A percentile compares a stretch with the other conserved stretches of the same genome.
These are phyloP conservation scores for Micromys minutus DNA, from an alignment of 2,113 vertebrate genomes.

Conservation along the genomic window DNA sequence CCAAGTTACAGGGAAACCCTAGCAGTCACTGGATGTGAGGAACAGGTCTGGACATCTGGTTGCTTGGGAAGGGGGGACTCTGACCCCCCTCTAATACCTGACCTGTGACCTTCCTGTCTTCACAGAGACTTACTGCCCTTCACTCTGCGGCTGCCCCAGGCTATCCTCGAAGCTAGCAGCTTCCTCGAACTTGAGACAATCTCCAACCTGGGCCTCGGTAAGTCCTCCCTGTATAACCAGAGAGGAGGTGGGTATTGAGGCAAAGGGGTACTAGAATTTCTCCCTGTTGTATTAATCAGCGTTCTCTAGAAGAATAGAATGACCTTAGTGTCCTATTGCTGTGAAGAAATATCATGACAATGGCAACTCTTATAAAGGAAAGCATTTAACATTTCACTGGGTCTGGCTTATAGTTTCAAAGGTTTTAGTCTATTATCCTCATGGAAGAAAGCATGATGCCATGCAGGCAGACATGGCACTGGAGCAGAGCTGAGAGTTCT, in stretches of 20 bases:
- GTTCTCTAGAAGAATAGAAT: background rate
- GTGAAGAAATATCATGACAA: background rate
- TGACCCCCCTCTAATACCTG: background rate
- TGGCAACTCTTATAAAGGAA: background rate
- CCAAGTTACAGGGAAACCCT: background rate
- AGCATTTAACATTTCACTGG: background rate
- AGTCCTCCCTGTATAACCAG: conserved; percentile 37
- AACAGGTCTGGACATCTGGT: background rate
- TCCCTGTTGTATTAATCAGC: background rate
- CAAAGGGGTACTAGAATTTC: rapidly evolving
- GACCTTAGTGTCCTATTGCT: background rate
- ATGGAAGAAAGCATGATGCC: background rate
- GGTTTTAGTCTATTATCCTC: background rate
- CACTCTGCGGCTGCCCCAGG: conserved; percentile 90
- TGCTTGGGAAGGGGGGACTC: background rate
- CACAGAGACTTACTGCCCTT: conserved; percentile 93
- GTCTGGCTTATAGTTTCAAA: background rate
- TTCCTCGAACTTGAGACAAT: conserved; percentile 92
- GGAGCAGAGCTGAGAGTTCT: background rate
- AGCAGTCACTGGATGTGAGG: rapidly evolving
- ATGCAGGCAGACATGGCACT: background rate
- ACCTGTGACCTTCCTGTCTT: conserved; percentile 38
- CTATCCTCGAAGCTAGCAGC: conserved; percentile 89
- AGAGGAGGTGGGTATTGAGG: background rate
- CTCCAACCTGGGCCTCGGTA: conserved; percentile 93